phyloP scores from a whole-genome alignment of 2,113 vertebrate species.

The Phycodurus eques region DNA sequence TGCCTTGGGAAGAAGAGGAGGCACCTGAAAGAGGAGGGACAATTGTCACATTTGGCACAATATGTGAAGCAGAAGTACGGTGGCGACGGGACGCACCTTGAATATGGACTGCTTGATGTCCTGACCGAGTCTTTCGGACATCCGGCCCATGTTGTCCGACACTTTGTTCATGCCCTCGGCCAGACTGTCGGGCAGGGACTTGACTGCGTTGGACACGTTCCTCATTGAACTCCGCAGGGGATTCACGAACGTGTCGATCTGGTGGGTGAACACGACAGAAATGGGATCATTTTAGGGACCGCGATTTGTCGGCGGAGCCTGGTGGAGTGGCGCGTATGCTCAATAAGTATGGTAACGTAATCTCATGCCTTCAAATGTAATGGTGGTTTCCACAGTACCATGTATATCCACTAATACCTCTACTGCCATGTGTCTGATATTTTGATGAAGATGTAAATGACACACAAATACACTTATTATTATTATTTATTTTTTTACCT shows the following conservation, averaged over 20 bases:
- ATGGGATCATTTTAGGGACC: not conserved
- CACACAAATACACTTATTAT: no score
- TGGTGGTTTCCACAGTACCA: no score
- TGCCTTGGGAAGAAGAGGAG: constrained; percentile 88
- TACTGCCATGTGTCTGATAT: no score
- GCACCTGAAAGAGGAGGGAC: constrained; percentile 73
- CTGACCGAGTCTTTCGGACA: constrained; percentile 95
- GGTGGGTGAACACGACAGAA: constrained; percentile 21
- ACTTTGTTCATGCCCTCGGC: constrained; percentile 98
- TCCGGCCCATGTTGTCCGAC: constrained; percentile 98
- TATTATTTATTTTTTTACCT: constrained; percentile 72
- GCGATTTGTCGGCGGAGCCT: no score
- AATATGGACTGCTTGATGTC: constrained; percentile 96
- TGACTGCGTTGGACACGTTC: constrained; percentile 96
- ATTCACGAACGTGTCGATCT: constrained; percentile 99
- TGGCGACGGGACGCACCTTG: constrained; percentile 76
- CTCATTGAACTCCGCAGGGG: constrained; percentile 98
- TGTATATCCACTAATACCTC: no score
- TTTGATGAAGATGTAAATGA: no score
- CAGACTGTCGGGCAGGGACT: constrained; percentile 94
- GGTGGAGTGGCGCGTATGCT: no score
- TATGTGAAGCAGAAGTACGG: no score
- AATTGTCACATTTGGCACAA: not conserved
- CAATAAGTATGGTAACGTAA: no score
- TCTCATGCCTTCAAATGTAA: no score